These are phyloP conservation scores for Balanococcus diminutus DNA, from an alignment of 2,888 invertebrate genomes.

Conservation along the genomic window DNA sequence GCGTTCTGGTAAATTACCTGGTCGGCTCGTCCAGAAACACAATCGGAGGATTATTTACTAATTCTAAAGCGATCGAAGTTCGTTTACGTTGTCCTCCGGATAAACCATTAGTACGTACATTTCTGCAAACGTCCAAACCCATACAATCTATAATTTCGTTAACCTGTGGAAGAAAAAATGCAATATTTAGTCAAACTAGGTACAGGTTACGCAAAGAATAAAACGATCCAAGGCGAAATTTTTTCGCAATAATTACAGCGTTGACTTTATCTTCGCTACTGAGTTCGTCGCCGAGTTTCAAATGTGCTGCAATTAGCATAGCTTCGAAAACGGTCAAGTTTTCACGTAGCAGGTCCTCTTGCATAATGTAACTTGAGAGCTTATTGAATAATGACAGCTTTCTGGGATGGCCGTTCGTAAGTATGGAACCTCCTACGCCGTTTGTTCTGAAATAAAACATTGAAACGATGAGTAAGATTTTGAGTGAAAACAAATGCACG, in stretches of 20 bases:
- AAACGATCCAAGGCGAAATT: neutral
- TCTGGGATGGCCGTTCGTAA: slow-evolving; percentile 72
- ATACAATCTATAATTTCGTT: slow-evolving; percentile 75
- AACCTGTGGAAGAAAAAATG: slow-evolving; percentile 68
- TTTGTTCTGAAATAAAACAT: slow-evolving; percentile 63
- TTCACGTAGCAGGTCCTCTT: slow-evolving; percentile 75
- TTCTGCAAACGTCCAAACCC: slow-evolving; percentile 70
- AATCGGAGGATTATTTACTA: slow-evolving; percentile 82
- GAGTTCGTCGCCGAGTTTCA: slow-evolving; percentile 72
- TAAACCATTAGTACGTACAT: slow-evolving; percentile 70
- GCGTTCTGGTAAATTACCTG: slow-evolving; percentile 66
- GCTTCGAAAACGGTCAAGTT: slow-evolving; percentile 75
- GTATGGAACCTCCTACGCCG: slow-evolving; percentile 71
- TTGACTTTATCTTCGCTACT: slow-evolving; percentile 67
- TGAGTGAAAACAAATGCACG: neutral
- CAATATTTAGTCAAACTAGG: neutral
- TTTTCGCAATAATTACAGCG: slow-evolving; percentile 68
- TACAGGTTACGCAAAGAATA: neutral
- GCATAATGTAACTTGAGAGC: slow-evolving; percentile 81
- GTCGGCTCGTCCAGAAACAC: slow-evolving; percentile 84
- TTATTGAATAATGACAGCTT: slow-evolving; percentile 75
- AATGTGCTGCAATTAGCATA: slow-evolving; percentile 75
- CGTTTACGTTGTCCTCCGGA: slow-evolving; percentile 82
- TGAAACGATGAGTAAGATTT: neutral
- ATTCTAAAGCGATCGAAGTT: slow-evolving; percentile 76